These are phyloP conservation scores for Amblyopsis hoosieri DNA, from an alignment of 2,797 vertebrate genomes.

Conservation along the genomic window DNA sequence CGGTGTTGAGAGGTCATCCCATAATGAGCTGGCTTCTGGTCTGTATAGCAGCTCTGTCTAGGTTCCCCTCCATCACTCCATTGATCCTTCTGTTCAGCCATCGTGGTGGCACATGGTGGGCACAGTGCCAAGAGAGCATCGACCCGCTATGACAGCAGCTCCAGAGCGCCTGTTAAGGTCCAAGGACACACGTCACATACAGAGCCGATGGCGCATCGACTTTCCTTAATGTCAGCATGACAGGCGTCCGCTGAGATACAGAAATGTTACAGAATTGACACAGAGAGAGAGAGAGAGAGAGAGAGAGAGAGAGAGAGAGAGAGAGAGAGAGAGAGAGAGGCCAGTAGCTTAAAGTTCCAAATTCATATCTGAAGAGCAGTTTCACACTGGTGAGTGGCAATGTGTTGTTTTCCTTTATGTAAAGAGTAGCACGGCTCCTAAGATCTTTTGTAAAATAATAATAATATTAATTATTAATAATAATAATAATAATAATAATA, in stretches of 20 bases:
- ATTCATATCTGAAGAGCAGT: not conserved
- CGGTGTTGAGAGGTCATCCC: conserved; percentile 65
- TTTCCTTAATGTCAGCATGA: conserved; percentile 70
- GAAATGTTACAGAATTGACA: conserved; percentile 57
- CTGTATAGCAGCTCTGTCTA: conserved; percentile 35
- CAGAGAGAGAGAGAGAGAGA: not conserved
- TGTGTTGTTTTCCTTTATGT: too few species aligned
- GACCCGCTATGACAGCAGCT: conserved; percentile 63
- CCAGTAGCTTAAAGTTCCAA: not conserved
- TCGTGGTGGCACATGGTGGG: conserved; percentile 48
- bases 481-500: too few species aligned
- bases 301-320: conserved; percentile 25
- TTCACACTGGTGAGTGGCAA: not conserved
- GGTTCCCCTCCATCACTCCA: conserved; percentile 45
- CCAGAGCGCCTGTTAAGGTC: conserved; percentile 55
- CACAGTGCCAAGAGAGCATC: conserved; percentile 63
- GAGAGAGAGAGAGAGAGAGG: conserved; percentile 3
- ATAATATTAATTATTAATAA: too few species aligned
- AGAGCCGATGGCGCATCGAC: conserved; percentile 51
- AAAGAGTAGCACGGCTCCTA: too few species aligned
- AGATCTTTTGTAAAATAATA: too few species aligned
- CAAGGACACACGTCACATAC: conserved; percentile 38
- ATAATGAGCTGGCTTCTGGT: conserved; percentile 67
- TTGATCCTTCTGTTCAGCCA: conserved; percentile 45
- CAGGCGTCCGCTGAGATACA: conserved; percentile 38